Evolutionary conservation across 1,140 invertebrate genomes (phyloP).

Genomic region (Globodera rostochiensis): DNA sequence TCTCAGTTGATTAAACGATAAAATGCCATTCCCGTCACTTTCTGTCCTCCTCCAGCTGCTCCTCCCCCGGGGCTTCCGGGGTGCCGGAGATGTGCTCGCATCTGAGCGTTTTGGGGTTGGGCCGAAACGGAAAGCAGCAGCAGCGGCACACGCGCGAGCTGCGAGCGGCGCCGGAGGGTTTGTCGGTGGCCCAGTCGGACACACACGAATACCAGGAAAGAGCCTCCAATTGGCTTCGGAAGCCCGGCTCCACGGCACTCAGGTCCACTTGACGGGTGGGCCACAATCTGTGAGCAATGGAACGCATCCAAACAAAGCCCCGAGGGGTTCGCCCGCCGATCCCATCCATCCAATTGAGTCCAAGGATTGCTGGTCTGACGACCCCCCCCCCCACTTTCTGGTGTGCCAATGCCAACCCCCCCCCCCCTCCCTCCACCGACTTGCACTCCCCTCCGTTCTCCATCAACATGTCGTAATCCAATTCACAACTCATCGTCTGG

Average conservation of each 20-base stretch:
- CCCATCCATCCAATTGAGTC: not conserved
- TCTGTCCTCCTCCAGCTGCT: slow-evolving; percentile 23
- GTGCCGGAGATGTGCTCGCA: slow-evolving; percentile 55
- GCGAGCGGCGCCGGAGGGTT: slow-evolving; percentile 38
- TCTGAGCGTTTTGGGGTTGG: slow-evolving; percentile 54
- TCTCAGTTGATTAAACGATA: not conserved
- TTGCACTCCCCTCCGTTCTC: slow-evolving; percentile 60
- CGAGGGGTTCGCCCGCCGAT: too few relatives aligned
- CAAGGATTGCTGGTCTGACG: too few relatives aligned
- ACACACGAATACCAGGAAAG: slow-evolving; percentile 60
- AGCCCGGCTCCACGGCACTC: slow-evolving; percentile 54
- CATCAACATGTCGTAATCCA: slow-evolving; percentile 59
- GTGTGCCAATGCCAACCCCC: not conserved
- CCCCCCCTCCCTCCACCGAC: not conserved
- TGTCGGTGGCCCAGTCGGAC: slow-evolving; percentile 44
- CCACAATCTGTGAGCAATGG: slow-evolving; percentile 47
- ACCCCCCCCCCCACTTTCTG: not conserved
- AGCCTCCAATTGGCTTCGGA: slow-evolving; percentile 54
- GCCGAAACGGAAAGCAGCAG: slow-evolving; percentile 63
- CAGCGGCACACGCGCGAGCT: slow-evolving; percentile 57
- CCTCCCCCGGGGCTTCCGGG: slow-evolving; percentile 58
- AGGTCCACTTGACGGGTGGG: slow-evolving; percentile 57
- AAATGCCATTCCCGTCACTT: not conserved
- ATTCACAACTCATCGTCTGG: slow-evolving; percentile 56
- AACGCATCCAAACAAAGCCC: too few relatives aligned